These are phyloP conservation scores for Tachina grossa DNA, from an alignment of 2,888 invertebrate species.

Conservation along the genomic window DNA sequence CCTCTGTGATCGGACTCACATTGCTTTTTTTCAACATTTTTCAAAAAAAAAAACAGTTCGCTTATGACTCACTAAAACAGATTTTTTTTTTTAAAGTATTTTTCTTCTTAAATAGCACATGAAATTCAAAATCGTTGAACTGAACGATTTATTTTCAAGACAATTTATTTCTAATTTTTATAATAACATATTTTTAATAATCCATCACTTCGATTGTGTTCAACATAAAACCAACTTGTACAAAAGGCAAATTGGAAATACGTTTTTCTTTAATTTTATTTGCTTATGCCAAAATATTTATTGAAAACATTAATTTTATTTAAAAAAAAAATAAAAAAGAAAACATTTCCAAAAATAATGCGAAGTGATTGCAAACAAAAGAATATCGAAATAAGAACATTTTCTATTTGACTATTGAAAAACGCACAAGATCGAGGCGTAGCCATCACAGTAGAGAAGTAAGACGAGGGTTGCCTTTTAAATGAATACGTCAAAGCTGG, in stretches of 20 bases:
- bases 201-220: background rate
- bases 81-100: too few species aligned
- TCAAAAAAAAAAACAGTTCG: too few species aligned
- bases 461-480: background rate
- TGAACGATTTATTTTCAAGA: background rate
- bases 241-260: slow-evolving; percentile 2
- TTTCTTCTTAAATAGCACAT: too few species aligned
- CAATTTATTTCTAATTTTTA: background rate
- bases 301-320: slow-evolving; percentile 59
- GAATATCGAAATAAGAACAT: slow-evolving; percentile 32
- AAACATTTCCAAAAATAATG: slow-evolving; percentile 47
- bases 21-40: too few species aligned
- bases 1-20: too few species aligned
- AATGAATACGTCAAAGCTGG: background rate
- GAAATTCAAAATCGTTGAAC: background rate
- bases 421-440: slow-evolving; percentile 60
- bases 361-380: slow-evolving; percentile 35
- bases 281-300: slow-evolving; percentile 6
- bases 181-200: background rate
- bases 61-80: too few species aligned
- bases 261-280: background rate
- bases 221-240: slow-evolving; percentile 1
- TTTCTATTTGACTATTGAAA: slow-evolving; percentile 60
- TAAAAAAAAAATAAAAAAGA: slow-evolving; percentile 20
- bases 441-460: slow-evolving; percentile 34